Evolutionary conservation across 2,888 invertebrate species (phyloP).

Genomic region (Chymomyza caudatula): DNA sequence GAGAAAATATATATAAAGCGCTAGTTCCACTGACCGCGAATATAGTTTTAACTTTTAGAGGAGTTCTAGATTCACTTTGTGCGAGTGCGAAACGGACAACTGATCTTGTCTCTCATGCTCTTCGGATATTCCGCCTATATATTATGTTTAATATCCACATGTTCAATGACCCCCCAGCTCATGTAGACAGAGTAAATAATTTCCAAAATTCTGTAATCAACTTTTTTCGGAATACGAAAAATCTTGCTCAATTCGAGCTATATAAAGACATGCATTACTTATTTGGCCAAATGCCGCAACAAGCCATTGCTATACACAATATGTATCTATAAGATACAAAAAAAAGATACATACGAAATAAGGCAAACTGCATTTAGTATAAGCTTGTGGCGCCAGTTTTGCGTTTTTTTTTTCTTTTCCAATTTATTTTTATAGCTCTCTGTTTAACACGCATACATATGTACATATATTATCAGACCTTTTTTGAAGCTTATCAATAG

Average conservation of each 20-base stretch:
- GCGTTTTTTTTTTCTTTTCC: neutral
- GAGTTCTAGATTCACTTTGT: too few species aligned
- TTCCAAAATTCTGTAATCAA: neutral
- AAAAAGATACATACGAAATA: neutral
- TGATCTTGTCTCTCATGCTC: too few species aligned
- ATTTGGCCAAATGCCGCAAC: neutral
- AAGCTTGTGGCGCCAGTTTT: neutral
- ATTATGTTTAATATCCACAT: too few species aligned
- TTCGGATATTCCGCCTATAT: too few species aligned
- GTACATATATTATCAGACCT: neutral
- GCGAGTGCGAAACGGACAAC: too few species aligned
- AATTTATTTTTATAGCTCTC: neutral
- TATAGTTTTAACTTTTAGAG: too few species aligned
- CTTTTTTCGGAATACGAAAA: neutral
- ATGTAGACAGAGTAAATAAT: neutral
- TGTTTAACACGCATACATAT: neutral
- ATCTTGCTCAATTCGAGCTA: neutral
- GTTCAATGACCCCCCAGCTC: neutral
- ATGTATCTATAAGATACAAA: neutral
- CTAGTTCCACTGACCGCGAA: too few species aligned
- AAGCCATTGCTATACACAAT: neutral
- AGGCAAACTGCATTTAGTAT: neutral
- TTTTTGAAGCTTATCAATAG: neutral
- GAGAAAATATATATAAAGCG: too few species aligned
- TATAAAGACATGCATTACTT: neutral